Conservation (phyloP, 2,888 invertebrate genomes). For the Dynastes maya region DNA sequence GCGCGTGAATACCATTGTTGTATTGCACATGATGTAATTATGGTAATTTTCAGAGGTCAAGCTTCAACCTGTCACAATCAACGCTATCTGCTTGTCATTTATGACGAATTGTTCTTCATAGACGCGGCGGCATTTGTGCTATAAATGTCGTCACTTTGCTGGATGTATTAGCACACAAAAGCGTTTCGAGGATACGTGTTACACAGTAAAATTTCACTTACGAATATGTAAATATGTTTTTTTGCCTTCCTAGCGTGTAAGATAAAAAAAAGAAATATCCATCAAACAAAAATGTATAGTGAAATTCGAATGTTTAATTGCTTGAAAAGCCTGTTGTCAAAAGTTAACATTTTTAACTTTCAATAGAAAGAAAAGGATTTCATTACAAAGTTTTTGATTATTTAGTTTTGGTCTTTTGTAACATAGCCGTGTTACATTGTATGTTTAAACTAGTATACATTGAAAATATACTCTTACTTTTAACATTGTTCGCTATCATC, state of each 20-base stretch:
- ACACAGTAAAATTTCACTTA: background rate
- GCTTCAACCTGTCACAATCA: slow-evolving; percentile 10
- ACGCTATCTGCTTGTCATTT: background rate
- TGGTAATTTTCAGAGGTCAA: slow-evolving; percentile 4
- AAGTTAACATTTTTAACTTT: background rate
- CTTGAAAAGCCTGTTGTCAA: background rate
- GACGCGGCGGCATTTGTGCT: background rate
- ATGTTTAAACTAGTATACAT: no score
- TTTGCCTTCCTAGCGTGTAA: no score
- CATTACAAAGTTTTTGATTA: background rate
- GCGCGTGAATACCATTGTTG: slow-evolving; percentile 8
- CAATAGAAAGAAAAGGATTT: background rate
- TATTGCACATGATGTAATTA: background rate
- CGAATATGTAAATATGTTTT: background rate
- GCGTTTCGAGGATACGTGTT: background rate
- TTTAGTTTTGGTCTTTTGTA: background rate
- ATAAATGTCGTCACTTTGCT: background rate
- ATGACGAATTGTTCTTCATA: slow-evolving; percentile 5
- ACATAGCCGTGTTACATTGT: background rate
- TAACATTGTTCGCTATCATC: no score
- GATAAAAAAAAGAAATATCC: no score
- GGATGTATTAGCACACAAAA: background rate
- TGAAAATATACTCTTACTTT: no score
- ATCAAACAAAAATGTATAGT: background rate
- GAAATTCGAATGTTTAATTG: background rate